phyloP scores from a whole-genome alignment of 2,888 invertebrate genomes.

The Gibbula magus region DNA sequence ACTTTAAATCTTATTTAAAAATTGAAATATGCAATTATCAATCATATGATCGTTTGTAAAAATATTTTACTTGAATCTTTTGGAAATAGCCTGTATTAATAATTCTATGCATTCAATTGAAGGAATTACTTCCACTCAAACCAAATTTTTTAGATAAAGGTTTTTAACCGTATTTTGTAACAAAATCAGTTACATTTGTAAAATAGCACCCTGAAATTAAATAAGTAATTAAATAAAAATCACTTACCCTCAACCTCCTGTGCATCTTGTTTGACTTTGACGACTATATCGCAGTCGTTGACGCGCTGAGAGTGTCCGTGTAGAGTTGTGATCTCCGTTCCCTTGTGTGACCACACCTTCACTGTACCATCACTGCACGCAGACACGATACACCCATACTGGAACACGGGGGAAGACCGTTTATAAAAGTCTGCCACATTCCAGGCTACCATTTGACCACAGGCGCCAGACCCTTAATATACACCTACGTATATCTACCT shows the following conservation, averaged over 20 bases:
- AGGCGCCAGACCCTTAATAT: no score
- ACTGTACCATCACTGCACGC: constrained; percentile 70
- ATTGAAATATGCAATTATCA: neutral
- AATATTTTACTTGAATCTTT: neutral
- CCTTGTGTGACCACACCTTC: constrained; percentile 75
- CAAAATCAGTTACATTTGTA: no score
- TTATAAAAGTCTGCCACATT: neutral
- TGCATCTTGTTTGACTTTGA: constrained; percentile 37
- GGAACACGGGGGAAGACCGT: constrained; percentile 34
- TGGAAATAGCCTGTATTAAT: neutral
- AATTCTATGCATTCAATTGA: no score
- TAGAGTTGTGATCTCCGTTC: constrained; percentile 72
- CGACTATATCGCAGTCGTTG: constrained; percentile 69
- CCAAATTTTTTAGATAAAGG: no score
- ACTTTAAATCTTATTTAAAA: neutral
- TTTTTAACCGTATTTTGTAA: no score
- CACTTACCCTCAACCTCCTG: constrained; percentile 9
- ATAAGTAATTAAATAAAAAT: neutral
- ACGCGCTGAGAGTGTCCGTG: constrained; percentile 69
- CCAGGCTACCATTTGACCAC: no score
- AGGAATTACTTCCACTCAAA: no score
- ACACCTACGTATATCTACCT: no score
- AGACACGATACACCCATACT: constrained; percentile 74
- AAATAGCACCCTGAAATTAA: no score
- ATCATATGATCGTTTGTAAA: neutral